Conservation (phyloP, 2,113 vertebrate genomes). For the Chloropsis hardwickii region DNA sequence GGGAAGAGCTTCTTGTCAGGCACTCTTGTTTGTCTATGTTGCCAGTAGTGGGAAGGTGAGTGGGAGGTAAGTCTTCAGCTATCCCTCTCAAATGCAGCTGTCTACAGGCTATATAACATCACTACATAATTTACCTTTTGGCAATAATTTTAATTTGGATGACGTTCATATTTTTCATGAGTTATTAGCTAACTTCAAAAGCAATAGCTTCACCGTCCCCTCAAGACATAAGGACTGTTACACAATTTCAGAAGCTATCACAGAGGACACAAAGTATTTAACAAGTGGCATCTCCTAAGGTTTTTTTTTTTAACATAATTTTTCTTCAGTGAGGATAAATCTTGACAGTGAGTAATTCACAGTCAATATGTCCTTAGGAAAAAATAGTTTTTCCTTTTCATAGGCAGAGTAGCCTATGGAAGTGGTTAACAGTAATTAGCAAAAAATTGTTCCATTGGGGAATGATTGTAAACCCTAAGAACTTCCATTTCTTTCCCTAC, state of each 20-base stretch:
- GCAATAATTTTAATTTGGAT: slow-evolving; percentile 42
- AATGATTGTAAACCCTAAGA: neutral
- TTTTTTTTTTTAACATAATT: neutral
- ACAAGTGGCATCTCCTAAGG: neutral
- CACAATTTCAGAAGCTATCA: neutral
- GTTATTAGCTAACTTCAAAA: slow-evolving; percentile 27
- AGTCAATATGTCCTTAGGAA: neutral
- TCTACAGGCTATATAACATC: neutral
- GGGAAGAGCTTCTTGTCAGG: neutral
- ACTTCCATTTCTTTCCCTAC: neutral
- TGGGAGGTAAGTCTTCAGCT: neutral
- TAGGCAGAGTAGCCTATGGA: neutral
- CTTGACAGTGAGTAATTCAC: neutral
- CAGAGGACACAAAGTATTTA: neutral
- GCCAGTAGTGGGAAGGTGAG: neutral
- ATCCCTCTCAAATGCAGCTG: neutral
- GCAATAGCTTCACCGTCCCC: neutral
- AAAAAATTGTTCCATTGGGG: neutral
- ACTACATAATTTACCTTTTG: slow-evolving; percentile 26
- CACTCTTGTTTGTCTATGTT: neutral
- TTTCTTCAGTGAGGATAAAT: neutral
- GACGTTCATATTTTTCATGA: slow-evolving; percentile 32
- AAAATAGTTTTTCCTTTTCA: neutral
- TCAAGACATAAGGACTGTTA: neutral
- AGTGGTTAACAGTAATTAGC: neutral